Evolutionary conservation across 2,113 vertebrate genomes (phyloP), one percentile per base, ranked within the genome.

Genomic region (Cettia cetti): DNA sequence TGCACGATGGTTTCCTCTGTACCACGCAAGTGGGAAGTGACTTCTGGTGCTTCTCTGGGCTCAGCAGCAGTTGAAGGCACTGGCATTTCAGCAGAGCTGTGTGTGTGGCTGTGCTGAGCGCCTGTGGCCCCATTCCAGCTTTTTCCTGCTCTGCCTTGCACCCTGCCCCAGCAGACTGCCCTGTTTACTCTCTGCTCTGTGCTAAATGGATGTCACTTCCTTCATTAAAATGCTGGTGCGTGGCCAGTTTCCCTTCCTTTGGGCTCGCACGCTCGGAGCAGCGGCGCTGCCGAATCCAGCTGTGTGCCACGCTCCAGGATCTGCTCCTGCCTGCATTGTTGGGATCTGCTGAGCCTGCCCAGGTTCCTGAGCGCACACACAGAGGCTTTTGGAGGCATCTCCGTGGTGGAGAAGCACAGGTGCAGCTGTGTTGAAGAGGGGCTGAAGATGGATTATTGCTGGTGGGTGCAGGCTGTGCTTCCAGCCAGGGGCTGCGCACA

Each of bases 181-280:
- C 85, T 92, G 90, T 95, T 95, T 94, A 56, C 90, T 96, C 83
- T 96, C 82, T 86, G 95, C 90, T 85, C 65, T 27, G 60, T 47
- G 94, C 15, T 87, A 71, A 92, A 80, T 21, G 75, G 85, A 90
- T 93, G 96, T 94, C 89, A 93, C 95, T 95, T 96, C 96, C 94
- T 93, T 90, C 44, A 92, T 95, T 95, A 53, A 90, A 82, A 94
- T 80, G 90, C 96, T 95, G 94, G 79, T 65, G 94, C 1, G 1
- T 21, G 23, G 94, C 96, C 96, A 90, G 44, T 13, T 27, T 42
- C 79, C 69, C 76, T 72, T 77, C 75, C 79, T 74, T 9, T 2
- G 90, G 82, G 85, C 92, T 87, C 0, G 3, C 8, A 2, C 0
- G 7, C 81, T 61, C 3, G 2, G 50, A 61, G 81, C 16, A 30